Evolutionary conservation across 2,797 vertebrate species (phyloP).

Genomic region (Poecile montanus): DNA sequence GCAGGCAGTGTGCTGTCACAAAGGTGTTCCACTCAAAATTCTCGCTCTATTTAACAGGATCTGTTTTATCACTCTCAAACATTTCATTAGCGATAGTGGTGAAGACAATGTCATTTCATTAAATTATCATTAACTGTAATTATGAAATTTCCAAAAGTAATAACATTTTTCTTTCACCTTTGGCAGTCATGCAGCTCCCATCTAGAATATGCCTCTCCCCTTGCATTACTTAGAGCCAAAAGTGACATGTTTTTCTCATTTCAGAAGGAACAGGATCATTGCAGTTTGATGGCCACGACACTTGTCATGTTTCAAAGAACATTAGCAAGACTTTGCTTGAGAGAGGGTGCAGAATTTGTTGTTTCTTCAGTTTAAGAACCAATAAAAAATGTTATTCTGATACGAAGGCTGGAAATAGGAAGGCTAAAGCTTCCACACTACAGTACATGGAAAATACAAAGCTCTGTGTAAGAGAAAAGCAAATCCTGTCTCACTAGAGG

Average conservation of each 20-base stretch:
- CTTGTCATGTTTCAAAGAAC: slow-evolving; percentile 36
- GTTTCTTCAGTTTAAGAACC: slow-evolving; percentile 26
- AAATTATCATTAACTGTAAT: slow-evolving; percentile 60
- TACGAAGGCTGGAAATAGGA: neutral
- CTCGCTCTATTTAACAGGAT: neutral
- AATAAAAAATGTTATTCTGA: neutral
- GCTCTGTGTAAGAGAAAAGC: neutral
- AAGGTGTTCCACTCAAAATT: slow-evolving; percentile 10
- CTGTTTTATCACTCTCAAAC: slow-evolving; percentile 31
- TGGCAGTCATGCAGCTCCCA: slow-evolving; percentile 12
- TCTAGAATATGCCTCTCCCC: neutral
- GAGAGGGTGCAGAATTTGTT: slow-evolving; percentile 12
- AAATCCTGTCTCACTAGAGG: neutral
- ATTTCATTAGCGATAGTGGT: slow-evolving; percentile 19
- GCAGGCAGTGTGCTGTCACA: neutral
- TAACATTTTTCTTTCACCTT: slow-evolving; percentile 51
- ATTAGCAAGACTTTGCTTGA: slow-evolving; percentile 15
- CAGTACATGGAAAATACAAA: neutral
- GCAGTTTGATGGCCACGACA: neutral
- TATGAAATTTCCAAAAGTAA: slow-evolving; percentile 55
- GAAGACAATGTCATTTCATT: slow-evolving; percentile 55
- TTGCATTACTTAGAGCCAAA: neutral
- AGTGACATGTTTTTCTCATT: slow-evolving; percentile 49
- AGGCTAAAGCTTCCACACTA: neutral
- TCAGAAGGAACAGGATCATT: slow-evolving; percentile 29